Conservation (phyloP, 2,797 vertebrate genomes). For the Sparus aurata region DNA sequence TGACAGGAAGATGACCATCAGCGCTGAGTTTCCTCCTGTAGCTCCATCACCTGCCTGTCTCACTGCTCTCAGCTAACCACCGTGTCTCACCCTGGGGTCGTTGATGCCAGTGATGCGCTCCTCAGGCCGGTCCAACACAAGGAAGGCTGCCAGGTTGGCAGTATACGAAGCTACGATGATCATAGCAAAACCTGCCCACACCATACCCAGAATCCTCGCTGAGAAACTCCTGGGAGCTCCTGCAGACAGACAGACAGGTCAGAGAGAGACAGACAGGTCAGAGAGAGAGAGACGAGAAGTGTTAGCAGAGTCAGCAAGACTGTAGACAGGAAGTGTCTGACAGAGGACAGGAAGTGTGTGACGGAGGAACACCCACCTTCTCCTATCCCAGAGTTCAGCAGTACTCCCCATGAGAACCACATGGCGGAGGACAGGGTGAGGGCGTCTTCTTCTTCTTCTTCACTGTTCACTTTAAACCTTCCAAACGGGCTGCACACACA, state of each 20-base stretch:
- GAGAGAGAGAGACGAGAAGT: too few relatives aligned
- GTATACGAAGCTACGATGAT: constrained; percentile 99
- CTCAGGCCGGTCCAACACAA: constrained; percentile 97
- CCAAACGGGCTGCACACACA: constrained; percentile 90
- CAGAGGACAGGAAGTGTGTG: too few relatives aligned
- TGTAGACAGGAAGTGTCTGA: not conserved
- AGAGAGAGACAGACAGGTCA: too few relatives aligned
- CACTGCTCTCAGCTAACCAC: too few relatives aligned
- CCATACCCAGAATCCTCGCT: constrained; percentile 97
- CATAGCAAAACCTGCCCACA: constrained; percentile 99
- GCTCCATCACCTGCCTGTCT: too few relatives aligned
- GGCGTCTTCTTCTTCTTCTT: constrained; percentile 97
- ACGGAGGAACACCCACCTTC: constrained; percentile 86
- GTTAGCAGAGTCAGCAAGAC: too few relatives aligned
- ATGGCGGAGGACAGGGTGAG: constrained; percentile 96
- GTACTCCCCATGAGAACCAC: constrained; percentile 99
- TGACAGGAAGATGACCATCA: too few relatives aligned
- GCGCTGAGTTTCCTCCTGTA: too few relatives aligned
- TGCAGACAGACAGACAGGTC: constrained; percentile 55
- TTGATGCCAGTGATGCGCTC: constrained; percentile 99
- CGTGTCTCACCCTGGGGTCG: constrained; percentile 90
- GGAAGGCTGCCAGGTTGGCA: constrained; percentile 98
- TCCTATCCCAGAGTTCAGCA: constrained; percentile 97
- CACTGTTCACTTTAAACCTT: constrained; percentile 98
- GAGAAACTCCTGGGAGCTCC: constrained; percentile 97